Base-by-base conservation (phyloP, 2,888 invertebrate genomes). In the Clanis bilineata region DNA sequence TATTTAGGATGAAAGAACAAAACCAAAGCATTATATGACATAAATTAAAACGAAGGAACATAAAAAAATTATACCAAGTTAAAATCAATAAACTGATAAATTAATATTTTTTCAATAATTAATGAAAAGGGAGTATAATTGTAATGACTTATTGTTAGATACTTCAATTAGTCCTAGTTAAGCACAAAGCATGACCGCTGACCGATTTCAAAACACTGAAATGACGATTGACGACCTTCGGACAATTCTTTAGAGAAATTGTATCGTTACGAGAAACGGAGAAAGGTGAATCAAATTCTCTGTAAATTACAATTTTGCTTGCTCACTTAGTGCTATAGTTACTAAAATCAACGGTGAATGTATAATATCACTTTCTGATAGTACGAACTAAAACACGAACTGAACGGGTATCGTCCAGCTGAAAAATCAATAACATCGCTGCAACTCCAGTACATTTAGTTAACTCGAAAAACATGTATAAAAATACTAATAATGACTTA, bases 181-280 rank as follows among this genome's bases (percentile, higher is more conserved):
- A 61, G 68, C 76, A 77, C 60, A 45, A 63, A 78, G 71, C 78
- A 77, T 72, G 77, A 77, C 78, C 68, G 68, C 63, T 68, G 58
- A 62, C 72, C 63, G 68, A 77, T 82, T 82, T 77, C 79, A 80
- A 83, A 82, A 83, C 73, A 78, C 72, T 75, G 76, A 75, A 78
- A 76, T 65, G 45, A 65, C 72, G 73, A 75, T 79, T 65, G 45
- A 65, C 72, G 73, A 75, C 79, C 78, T 78, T 76, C 74, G 57
- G 56, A 56, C 58, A 63, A 72, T 62, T 44, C 58, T 59, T 32
- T 28, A 51, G 22, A 56, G 38, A 36, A 47, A 45, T 38, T 38
- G 25, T 21, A 51, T 21, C 1, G 25, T 15, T 28, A 36, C 18
- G 18, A 51, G 36, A 58, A 58, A 51, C 38, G 15, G 18, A 38